Percentiles rank a stretch among this genome's conserved stretches.
Conservation (phyloP, 2,888 invertebrate genomes). For the Pachliopta kotzebuea region DNA sequence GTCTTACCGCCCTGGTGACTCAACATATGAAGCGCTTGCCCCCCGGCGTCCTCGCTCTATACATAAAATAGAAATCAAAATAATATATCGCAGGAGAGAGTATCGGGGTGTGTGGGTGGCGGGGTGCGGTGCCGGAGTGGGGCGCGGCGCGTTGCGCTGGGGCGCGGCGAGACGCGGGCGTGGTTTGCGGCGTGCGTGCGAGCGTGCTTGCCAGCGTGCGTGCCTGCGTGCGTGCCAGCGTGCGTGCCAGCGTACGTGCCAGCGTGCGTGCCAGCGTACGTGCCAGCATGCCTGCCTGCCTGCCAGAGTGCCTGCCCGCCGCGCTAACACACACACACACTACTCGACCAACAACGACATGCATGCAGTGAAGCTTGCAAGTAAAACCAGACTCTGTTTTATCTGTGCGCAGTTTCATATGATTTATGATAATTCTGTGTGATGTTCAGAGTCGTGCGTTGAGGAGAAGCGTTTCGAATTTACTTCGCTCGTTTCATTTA, state of each 20-base stretch:
- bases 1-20: constrained; percentile 97
- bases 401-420: constrained; percentile 80
- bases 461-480: constrained; percentile 81
- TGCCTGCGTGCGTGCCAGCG: constrained; percentile 38
- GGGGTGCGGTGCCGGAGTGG: constrained; percentile 44
- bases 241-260: constrained; percentile 35
- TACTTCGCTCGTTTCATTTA: constrained; percentile 70
- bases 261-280: constrained; percentile 36
- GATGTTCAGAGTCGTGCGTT: constrained; percentile 80
- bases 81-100: constrained; percentile 79
- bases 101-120: constrained; percentile 72
- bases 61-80: constrained; percentile 82
- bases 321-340: constrained; percentile 56
- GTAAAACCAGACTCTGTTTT: constrained; percentile 78
- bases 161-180: constrained; percentile 40
- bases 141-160: constrained; percentile 53
- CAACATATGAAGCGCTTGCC: constrained; percentile 93
- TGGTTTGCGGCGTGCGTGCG: constrained; percentile 41
- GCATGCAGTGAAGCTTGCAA: constrained; percentile 80
- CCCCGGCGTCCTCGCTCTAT: constrained; percentile 96
- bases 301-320: constrained; percentile 37
- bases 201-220: constrained; percentile 28
- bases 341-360: constrained; percentile 75
- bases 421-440: constrained; percentile 78
- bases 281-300: constrained; percentile 35